These are phyloP conservation scores for Neomorphus geoffroyi DNA, from an alignment of 2,797 vertebrate species.

Conservation along the genomic window DNA sequence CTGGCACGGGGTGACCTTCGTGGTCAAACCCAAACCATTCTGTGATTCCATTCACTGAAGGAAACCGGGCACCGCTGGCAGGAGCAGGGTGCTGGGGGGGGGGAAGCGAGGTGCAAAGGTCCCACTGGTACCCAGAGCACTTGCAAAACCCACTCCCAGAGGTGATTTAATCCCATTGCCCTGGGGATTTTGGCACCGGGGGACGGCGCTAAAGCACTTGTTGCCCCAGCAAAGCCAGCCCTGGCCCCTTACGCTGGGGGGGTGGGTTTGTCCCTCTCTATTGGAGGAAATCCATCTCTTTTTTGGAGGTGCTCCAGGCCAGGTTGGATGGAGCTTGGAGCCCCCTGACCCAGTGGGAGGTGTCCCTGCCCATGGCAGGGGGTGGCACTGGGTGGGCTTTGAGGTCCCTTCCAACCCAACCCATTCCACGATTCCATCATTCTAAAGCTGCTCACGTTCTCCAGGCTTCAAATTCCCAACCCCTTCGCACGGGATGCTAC, in stretches of 20 bases:
- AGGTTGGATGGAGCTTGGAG: too few species aligned
- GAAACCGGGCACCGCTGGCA: not conserved
- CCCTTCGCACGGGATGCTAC: too few species aligned
- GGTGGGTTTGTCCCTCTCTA: not conserved
- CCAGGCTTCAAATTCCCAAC: too few species aligned
- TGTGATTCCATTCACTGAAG: not conserved
- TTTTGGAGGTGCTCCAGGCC: too few species aligned
- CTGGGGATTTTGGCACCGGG: accelerated
- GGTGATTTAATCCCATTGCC: accelerated
- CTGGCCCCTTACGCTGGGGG: accelerated
- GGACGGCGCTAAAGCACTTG: not conserved
- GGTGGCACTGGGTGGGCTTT: too few species aligned
- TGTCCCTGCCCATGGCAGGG: too few species aligned
- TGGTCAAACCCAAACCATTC: too few species aligned
- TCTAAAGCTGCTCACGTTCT: not conserved
- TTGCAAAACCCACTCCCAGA: not conserved
- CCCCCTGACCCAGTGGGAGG: too few species aligned
- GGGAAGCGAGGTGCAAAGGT: accelerated
- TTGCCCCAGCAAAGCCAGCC: not conserved
- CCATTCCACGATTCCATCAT: too few species aligned
- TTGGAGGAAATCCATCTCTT: too few species aligned
- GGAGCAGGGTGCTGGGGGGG: not conserved
- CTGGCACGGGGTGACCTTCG: too few species aligned
- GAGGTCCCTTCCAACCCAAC: too few species aligned
- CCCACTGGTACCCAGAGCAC: accelerated